phyloP scores from a whole-genome alignment of 1,140 invertebrate species.

The Anastrepha ludens region DNA sequence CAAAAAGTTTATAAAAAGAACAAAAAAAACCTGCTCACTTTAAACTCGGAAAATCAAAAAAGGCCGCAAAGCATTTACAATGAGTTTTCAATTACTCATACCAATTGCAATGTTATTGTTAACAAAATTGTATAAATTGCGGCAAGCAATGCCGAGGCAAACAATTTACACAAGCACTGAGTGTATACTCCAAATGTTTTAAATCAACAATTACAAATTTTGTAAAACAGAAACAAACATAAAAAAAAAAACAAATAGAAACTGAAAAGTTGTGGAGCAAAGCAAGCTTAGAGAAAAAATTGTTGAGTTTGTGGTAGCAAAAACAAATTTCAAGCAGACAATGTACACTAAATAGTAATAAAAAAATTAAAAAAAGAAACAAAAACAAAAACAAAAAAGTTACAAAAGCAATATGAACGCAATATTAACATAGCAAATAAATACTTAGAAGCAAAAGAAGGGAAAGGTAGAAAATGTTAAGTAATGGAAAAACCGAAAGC shows the following conservation, averaged over 20 bases:
- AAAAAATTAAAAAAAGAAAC: conserved; percentile 13
- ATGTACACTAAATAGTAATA: background rate
- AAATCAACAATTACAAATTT: conserved; percentile 53
- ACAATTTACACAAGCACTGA: conserved; percentile 43
- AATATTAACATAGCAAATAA: background rate
- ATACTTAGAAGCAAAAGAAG: background rate
- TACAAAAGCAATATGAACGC: conserved; percentile 1
- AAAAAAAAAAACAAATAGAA: background rate
- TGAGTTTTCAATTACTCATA: conserved; percentile 50
- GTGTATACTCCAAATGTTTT: conserved; percentile 35
- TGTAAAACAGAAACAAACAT: background rate
- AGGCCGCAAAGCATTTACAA: background rate
- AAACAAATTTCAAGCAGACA: background rate
- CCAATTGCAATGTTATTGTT: conserved; percentile 42
- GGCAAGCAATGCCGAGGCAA: conserved; percentile 13
- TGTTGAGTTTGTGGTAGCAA: background rate
- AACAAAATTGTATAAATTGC: conserved; percentile 24
- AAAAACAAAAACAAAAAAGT: conserved; percentile 17
- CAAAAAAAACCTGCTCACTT: background rate
- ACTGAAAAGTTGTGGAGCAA: background rate
- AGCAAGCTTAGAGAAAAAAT: conserved; percentile 26
- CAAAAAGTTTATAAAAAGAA: background rate
- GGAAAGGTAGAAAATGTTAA: background rate
- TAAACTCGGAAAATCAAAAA: background rate
- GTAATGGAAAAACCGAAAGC: background rate